These are phyloP conservation scores for Lateolabrax maculatus DNA, from an alignment of 2,797 vertebrate species.

Conservation along the genomic window DNA sequence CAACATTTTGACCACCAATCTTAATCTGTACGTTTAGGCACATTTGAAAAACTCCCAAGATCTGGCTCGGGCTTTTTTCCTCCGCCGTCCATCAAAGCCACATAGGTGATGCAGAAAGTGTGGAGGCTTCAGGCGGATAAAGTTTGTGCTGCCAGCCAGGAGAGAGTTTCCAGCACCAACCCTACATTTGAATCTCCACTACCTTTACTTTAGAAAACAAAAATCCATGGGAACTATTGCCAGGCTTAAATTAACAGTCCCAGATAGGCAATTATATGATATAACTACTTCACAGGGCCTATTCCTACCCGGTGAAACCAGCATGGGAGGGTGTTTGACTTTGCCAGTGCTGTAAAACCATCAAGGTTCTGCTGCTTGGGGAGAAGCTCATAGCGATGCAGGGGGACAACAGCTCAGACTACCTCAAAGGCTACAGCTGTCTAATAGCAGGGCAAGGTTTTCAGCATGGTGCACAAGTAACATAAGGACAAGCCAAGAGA, in stretches of 20 bases:
- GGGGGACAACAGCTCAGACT: background rate
- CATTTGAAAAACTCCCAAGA: constrained; percentile 14
- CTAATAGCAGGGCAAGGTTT: constrained; percentile 24
- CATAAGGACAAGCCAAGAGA: constrained; percentile 24
- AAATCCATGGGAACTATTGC: constrained; percentile 21
- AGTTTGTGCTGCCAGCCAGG: constrained; percentile 38
- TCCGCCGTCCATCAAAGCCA: constrained; percentile 43
- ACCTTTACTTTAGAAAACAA: constrained; percentile 30
- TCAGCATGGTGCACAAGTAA: constrained; percentile 14
- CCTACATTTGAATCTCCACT: constrained; percentile 39
- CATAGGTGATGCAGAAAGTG: constrained; percentile 29
- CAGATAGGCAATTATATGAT: constrained; percentile 49
- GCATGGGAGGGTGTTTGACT: constrained; percentile 46
- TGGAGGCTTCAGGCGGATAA: constrained; percentile 45
- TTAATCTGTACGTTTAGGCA: background rate
- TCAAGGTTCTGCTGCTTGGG: constrained; percentile 28
- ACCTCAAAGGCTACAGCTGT: constrained; percentile 31
- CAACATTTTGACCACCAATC: background rate
- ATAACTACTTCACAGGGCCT: constrained; percentile 54
- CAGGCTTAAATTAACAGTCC: constrained; percentile 42
- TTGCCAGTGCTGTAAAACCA: constrained; percentile 48
- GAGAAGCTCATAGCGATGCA: constrained; percentile 2
- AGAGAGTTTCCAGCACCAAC: constrained; percentile 34
- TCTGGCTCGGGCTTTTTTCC: constrained; percentile 27
- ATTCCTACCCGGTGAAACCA: constrained; percentile 38